Conservation (phyloP, 2,797 vertebrate species). For the Mionectes olivaceus region DNA sequence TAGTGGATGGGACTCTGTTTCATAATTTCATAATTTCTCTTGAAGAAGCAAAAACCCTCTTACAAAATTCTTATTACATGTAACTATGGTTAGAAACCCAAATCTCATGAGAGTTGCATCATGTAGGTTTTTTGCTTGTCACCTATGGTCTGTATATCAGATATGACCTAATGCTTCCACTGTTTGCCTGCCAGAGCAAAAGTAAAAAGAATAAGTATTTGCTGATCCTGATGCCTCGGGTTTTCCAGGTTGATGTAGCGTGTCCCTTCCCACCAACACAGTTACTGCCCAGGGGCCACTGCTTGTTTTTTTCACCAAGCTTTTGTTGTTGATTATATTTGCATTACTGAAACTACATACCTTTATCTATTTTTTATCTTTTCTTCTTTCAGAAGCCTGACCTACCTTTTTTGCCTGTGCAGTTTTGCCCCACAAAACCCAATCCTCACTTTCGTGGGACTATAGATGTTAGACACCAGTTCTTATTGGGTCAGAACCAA, state of each 20-base stretch:
- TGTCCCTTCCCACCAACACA: not conserved
- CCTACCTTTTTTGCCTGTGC: not conserved
- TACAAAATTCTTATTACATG: not conserved
- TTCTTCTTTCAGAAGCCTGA: not conserved
- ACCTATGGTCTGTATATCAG: not conserved
- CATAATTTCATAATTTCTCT: not conserved
- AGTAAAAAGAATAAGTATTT: not conserved
- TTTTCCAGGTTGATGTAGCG: not conserved
- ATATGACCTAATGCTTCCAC: not conserved
- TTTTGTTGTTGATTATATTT: not conserved
- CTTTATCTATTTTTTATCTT: not conserved
- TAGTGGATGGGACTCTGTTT: not conserved
- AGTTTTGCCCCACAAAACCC: not conserved
- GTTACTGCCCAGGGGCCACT: fast-evolving
- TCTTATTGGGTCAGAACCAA: too few relatives aligned
- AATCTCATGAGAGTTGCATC: not conserved
- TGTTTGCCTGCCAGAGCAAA: not conserved
- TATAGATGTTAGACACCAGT: not conserved
- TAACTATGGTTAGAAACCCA: not conserved
- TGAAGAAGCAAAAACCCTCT: not conserved
- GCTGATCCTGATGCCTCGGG: not conserved
- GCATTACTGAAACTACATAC: not conserved
- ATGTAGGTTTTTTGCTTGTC: not conserved
- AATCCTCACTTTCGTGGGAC: not conserved
- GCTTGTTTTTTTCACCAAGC: not conserved